Percentiles rank a stretch among this genome's conserved stretches.
Conservation (phyloP, 1,140 invertebrate genomes). For the Mactra quadrangularis region DNA sequence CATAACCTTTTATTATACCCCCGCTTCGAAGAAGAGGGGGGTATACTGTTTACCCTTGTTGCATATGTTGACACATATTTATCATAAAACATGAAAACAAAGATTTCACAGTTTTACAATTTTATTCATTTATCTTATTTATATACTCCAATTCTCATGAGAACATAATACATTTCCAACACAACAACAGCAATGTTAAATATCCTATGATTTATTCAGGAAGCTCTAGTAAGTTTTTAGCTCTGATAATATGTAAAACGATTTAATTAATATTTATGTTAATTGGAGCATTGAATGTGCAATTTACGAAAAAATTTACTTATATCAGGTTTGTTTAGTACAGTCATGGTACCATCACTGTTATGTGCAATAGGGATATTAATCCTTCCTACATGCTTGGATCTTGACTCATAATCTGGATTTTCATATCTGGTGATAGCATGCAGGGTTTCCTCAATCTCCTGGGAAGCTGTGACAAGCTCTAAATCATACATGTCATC, state of each 20-base stretch:
- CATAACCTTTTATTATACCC: too few relatives aligned
- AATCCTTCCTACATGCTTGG: background rate
- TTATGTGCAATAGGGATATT: background rate
- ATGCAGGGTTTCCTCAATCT: background rate
- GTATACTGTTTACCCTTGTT: too few relatives aligned
- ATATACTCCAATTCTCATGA: too few relatives aligned
- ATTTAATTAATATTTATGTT: background rate
- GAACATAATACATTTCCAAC: background rate
- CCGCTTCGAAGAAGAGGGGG: too few relatives aligned
- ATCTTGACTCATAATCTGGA: background rate
- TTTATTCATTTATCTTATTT: too few relatives aligned
- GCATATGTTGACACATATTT: background rate
- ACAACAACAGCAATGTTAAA: background rate
- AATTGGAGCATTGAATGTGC: background rate
- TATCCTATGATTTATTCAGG: background rate
- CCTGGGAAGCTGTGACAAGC: slow-evolving; percentile 3
- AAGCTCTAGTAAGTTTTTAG: too few relatives aligned
- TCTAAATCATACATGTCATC: background rate
- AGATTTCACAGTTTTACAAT: background rate
- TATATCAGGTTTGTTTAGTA: too few relatives aligned
- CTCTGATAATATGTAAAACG: too few relatives aligned
- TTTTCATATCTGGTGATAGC: background rate
- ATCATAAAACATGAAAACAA: background rate
- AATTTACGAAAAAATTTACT: background rate
- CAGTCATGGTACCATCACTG: background rate